These are phyloP conservation scores for Linnaemya vulpina DNA, from an alignment of 2,888 invertebrate genomes.

Conservation along the genomic window DNA sequence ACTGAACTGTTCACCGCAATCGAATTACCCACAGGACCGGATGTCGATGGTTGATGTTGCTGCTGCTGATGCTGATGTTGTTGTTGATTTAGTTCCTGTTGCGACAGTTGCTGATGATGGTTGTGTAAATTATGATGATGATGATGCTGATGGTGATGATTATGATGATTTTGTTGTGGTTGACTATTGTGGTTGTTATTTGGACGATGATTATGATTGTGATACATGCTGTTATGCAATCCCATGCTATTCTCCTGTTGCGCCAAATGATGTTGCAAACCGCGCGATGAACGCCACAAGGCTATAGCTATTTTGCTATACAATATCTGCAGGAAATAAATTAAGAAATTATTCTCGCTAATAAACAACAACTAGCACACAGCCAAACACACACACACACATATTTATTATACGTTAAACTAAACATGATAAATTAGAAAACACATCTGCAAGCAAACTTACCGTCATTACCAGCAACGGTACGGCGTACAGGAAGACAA, in stretches of 20 bases:
- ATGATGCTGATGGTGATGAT: slow-evolving; percentile 66
- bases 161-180: slow-evolving; percentile 48
- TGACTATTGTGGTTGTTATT: slow-evolving; percentile 69
- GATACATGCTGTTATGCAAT: slow-evolving; percentile 78
- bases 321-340: slow-evolving; percentile 84
- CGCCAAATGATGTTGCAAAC: slow-evolving; percentile 84
- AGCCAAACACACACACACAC: neutral
- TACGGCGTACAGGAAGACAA: slow-evolving; percentile 91
- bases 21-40: slow-evolving; percentile 44
- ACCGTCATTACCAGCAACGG: slow-evolving; percentile 92
- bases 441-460: slow-evolving; percentile 78
- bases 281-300: slow-evolving; percentile 90
- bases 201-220: slow-evolving; percentile 79
- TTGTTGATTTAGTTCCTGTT: slow-evolving; percentile 31
- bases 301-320: slow-evolving; percentile 93
- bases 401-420: neutral
- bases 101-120: slow-evolving; percentile 29
- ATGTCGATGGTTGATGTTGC: slow-evolving; percentile 68
- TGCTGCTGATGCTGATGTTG: slow-evolving; percentile 71
- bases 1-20: slow-evolving; percentile 60
- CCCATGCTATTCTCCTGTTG: slow-evolving; percentile 76
- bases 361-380: too few species aligned
- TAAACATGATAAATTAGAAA: neutral
- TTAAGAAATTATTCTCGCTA: neutral
- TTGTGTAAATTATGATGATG: slow-evolving; percentile 74